phyloP scores from a whole-genome alignment of 1,140 invertebrate species.

The Dryas iulia region DNA sequence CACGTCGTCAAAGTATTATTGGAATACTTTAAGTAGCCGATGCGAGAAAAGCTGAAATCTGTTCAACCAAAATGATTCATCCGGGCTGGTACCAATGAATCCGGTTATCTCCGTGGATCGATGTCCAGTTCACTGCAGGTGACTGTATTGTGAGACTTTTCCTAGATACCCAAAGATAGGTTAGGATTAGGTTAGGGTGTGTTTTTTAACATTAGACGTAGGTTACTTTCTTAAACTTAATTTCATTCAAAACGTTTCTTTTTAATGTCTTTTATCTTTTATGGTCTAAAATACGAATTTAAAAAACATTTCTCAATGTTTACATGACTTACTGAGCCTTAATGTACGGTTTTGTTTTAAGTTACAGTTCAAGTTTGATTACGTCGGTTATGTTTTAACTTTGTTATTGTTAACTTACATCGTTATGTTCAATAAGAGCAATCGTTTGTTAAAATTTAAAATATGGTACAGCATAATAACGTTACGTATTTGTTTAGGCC shows the following conservation, averaged over 20 bases:
- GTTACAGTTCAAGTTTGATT: constrained; percentile 14
- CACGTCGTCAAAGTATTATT: not conserved
- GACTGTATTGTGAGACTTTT: constrained; percentile 15
- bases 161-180: constrained; percentile 57
- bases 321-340: constrained; percentile 47
- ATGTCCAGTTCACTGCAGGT: not conserved
- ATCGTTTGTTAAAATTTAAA: not conserved
- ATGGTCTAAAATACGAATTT: not conserved
- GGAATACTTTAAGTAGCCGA: not conserved
- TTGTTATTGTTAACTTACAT: not conserved
- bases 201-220: constrained; percentile 27
- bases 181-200: constrained; percentile 46
- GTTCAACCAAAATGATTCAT: not conserved
- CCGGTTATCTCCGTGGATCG: not conserved
- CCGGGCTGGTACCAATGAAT: not conserved
- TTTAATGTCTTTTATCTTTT: not conserved
- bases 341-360: constrained; percentile 70
- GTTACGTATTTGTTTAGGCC: not conserved
- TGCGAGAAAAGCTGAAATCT: not conserved
- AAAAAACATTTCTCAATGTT: not conserved
- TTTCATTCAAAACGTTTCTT: not conserved
- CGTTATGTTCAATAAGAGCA: not conserved
- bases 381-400: constrained; percentile 29
- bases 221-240: constrained; percentile 4
- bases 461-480: not conserved